phyloP scores from a whole-genome alignment of 2,113 vertebrate genomes.

The Petrocephalus zakoni region DNA sequence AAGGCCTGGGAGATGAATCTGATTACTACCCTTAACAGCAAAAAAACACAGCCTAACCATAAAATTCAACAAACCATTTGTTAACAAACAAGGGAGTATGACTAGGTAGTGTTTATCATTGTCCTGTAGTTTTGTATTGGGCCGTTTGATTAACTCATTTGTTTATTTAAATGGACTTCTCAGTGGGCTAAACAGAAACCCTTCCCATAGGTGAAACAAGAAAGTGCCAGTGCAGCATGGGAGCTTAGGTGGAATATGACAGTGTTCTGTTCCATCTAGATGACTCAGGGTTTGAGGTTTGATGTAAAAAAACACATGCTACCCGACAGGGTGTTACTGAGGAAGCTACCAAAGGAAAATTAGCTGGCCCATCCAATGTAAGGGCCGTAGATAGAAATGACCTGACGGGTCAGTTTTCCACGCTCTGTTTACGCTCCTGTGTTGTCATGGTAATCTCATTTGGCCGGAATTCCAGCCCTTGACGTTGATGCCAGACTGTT shows the following conservation, averaged over 20 bases:
- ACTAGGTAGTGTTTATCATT: not conserved
- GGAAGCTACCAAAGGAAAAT: conserved; percentile 9
- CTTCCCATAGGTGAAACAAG: not conserved
- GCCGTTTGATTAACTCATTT: not conserved
- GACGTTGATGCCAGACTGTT: not conserved
- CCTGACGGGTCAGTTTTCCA: conserved; percentile 6
- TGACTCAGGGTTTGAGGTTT: not conserved
- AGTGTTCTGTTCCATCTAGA: not conserved
- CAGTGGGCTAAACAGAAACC: not conserved
- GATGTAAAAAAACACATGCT: not conserved
- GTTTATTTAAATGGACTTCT: too few species aligned
- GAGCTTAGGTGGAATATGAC: not conserved
- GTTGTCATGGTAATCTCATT: conserved; percentile 12
- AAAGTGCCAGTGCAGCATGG: not conserved
- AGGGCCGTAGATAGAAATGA: conserved; percentile 5
- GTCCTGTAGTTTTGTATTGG: not conserved
- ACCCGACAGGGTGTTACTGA: conserved; percentile 1
- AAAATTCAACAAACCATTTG: not conserved
- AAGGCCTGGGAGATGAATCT: not conserved
- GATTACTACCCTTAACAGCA: not conserved
- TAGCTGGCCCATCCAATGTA: not conserved
- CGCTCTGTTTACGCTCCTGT: not conserved
- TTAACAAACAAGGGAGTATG: not conserved
- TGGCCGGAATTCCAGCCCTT: not conserved
- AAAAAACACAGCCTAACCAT: not conserved